Base-by-base conservation (phyloP, 2,113 vertebrate genomes). In the Orientallactaga bullata region DNA sequence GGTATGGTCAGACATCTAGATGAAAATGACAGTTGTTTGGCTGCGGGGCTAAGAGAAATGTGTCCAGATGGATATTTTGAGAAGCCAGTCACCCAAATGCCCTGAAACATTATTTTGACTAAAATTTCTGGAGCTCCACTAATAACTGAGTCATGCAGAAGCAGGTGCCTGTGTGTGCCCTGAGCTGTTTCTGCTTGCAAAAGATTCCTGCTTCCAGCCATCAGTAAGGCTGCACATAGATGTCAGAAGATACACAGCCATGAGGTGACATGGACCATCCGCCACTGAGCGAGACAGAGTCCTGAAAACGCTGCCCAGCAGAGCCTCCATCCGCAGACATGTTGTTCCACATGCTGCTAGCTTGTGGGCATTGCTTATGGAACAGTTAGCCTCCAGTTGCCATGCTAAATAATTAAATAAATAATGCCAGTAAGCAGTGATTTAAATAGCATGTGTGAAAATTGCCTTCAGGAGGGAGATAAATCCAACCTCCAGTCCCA, bases 371-470 rank as follows among this genome's bases (percentile, higher is more conserved):
- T 89, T 95, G 85, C 91, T 98, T 97, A 92, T 85, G 4, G 90
- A 97, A 97, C 97, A 96, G 95, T 96, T 97, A 97, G 96, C 97
- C 94, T 81, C 7, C 91, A 97, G 95, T 97, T 93, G 94, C 78
- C 76, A 32, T 63, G 74, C 97, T 98, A 97, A 98, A 98, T 98
- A 98, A 98, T 98, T 98, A 98, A 98, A 97, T 97, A 98, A 96
- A 95, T 94, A 93, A 96, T 95, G 97, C 97, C 96, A 94, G 93
- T 94, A 95, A 97, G 96, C 96, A 98, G 32, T 97, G 97, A 97
- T 98, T 98, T 97, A 98, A 96, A 96, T 55, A 13, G 76, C 81
- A 18, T 63, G 84, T 82, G 51, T 95, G 90, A 96, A 97, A 95
- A 97, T 94, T 96, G 97, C 97, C 96, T 97, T 93, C 89, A 94